Conservation (phyloP, 2,797 vertebrate species). For the Oceanodroma leucorhoa region DNA sequence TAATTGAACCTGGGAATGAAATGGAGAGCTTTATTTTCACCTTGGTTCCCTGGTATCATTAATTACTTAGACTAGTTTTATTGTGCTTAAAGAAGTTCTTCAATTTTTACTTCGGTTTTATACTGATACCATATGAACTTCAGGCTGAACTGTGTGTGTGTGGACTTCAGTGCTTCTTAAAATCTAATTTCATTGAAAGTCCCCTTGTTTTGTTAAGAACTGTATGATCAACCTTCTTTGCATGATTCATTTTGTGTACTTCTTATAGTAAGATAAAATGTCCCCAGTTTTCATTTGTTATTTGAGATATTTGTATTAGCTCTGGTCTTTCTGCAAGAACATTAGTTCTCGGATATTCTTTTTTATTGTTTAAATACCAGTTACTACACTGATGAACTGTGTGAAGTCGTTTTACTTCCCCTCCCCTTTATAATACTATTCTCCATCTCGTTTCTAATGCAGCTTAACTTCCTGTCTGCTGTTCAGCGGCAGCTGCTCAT, state of each 20-base stretch:
- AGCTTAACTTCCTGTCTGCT: slow-evolving; percentile 49
- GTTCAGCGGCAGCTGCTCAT: neutral
- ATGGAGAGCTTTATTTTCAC: neutral
- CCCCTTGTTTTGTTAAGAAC: neutral
- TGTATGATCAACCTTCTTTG: neutral
- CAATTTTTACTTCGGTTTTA: neutral
- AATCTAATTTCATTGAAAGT: neutral
- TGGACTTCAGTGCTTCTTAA: neutral
- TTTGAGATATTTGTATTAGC: neutral
- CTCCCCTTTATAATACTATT: neutral
- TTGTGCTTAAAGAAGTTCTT: neutral
- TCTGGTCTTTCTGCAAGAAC: neutral
- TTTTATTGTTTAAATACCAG: neutral
- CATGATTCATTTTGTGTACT: neutral
- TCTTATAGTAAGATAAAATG: neutral
- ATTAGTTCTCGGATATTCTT: neutral
- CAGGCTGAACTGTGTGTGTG: neutral
- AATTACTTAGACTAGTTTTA: neutral
- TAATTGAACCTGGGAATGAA: neutral
- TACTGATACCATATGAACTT: fast-evolving
- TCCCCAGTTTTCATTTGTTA: neutral
- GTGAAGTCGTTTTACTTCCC: neutral
- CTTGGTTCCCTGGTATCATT: neutral
- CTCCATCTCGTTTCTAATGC: neutral
- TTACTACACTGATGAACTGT: neutral